Conservation (phyloP, 2,888 invertebrate species). For the Rhagium mordax region DNA sequence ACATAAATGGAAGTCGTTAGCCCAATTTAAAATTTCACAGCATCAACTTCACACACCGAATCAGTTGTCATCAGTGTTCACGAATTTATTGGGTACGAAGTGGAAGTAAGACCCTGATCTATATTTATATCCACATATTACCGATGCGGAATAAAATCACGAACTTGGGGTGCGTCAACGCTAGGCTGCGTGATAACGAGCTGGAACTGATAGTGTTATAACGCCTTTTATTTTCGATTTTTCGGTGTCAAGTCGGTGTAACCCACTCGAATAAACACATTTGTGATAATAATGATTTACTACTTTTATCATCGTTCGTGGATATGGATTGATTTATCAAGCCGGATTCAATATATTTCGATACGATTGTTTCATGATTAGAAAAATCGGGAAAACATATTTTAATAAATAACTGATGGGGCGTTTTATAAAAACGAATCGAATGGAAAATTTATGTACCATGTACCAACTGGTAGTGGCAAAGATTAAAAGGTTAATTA, state of each 20-base stretch:
- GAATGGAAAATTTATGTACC: too few relatives aligned
- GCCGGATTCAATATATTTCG: conserved; percentile 22
- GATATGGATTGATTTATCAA: conserved; percentile 45
- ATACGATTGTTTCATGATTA: neutral
- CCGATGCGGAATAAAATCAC: conserved; percentile 8
- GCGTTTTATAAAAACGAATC: too few relatives aligned
- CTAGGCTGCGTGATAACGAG: conserved; percentile 41
- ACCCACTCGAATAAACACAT: conserved; percentile 47
- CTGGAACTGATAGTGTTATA: conserved; percentile 50
- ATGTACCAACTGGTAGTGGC: too few relatives aligned
- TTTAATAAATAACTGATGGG: neutral
- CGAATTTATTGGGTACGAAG: neutral
- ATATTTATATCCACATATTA: conserved; percentile 4
- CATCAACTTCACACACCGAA: too few relatives aligned
- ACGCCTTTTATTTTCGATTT: conserved; percentile 49
- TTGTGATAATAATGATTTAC: conserved; percentile 45
- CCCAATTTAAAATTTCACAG: too few relatives aligned
- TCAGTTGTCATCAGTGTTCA: too few relatives aligned
- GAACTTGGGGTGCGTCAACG: conserved; percentile 43
- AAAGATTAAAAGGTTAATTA: too few relatives aligned
- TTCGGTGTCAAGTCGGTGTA: conserved; percentile 45
- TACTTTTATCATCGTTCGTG: conserved; percentile 31
- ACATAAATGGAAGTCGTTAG: too few relatives aligned
- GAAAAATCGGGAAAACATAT: neutral
- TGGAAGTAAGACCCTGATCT: neutral